Evolutionary conservation across 1,140 invertebrate genomes (phyloP), one percentile per base, ranked within the genome.

Genomic region (Drosophila arizonae): DNA sequence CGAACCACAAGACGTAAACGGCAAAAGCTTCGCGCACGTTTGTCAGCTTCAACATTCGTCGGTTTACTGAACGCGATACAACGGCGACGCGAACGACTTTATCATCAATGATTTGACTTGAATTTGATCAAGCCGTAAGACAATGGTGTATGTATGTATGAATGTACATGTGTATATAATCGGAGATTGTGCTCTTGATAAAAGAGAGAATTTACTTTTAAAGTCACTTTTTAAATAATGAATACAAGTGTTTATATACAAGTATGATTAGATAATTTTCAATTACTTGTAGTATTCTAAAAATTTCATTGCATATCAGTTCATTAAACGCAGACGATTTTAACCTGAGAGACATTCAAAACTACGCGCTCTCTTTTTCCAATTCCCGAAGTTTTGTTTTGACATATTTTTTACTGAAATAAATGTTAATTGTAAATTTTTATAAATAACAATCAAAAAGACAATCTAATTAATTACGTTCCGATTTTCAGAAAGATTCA

Each of bases 11-110:
- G 10, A 10, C 36, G 15, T 30, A 51, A 11, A 61, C 45, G 30
- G 57, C 41, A 71, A 67, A 72, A 81, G 54, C 39, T 67, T 48
- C 65, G 50, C 66, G 61, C 80, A 81, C 80, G 78, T 86, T 76
- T 67, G 64, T 69, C 72, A 79, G 72, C 76, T 89, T 86, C 68
- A 81, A 86, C 79, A 84, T 73, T 85, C 76, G 79, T 80, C 85
- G 79, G 72, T 72, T 77, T 66, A 90, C 88, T 90, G 76, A 79
- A 65, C 57, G 50, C 65, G 72, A 69, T 56, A 54, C 57, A 64
- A 64, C 48, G 61, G 41, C 63, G 72, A 39, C 69, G 43, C 41
- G 43, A 68, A 71, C 70, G 75, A 86, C 78, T 82, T 76, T 52
- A 64, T 33, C 70, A 50, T 76, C 55, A 72, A 51, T 51, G 63